Conservation (phyloP, 2,797 vertebrate species). For the Leptoclinus maculatus region DNA sequence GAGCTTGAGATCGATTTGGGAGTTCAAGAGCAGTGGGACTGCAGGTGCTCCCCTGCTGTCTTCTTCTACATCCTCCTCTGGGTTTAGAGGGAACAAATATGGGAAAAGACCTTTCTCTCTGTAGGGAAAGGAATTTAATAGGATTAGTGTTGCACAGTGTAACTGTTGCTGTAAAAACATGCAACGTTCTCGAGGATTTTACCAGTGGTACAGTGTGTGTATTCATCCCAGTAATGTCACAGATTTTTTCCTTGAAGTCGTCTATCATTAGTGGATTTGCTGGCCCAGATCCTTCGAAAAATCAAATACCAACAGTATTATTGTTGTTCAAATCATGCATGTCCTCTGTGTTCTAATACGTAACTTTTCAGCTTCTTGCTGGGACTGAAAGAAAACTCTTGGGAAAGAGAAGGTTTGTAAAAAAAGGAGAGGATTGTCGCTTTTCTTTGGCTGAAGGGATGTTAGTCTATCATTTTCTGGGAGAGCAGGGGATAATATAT, state of each 20-base stretch:
- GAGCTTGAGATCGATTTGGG: conserved; percentile 24
- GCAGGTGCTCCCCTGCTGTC: conserved; percentile 59
- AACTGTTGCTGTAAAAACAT: conserved; percentile 1
- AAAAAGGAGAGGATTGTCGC: background rate
- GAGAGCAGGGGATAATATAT: background rate
- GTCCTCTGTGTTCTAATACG: background rate
- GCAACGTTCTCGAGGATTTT: conserved; percentile 51
- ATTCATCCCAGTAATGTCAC: conserved; percentile 60
- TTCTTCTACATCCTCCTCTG: conserved; percentile 68
- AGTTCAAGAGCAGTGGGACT: conserved; percentile 31
- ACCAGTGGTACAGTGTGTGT: conserved; percentile 73
- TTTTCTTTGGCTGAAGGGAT: background rate
- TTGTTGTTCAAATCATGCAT: background rate
- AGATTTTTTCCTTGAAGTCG: conserved; percentile 78
- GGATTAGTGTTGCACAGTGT: conserved; percentile 1
- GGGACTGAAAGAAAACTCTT: background rate
- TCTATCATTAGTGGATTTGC: conserved; percentile 79
- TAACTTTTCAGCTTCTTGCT: background rate
- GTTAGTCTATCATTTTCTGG: background rate
- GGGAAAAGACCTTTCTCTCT: conserved; percentile 82
- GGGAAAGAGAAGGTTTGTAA: background rate
- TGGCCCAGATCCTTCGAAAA: conserved; percentile 78
- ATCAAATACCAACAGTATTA: conserved; percentile 9
- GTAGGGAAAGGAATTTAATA: conserved; percentile 16
- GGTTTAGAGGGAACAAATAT: conserved; percentile 71